These are phyloP conservation scores for Netelia melanura DNA, from an alignment of 2,888 invertebrate genomes.

Conservation along the genomic window DNA sequence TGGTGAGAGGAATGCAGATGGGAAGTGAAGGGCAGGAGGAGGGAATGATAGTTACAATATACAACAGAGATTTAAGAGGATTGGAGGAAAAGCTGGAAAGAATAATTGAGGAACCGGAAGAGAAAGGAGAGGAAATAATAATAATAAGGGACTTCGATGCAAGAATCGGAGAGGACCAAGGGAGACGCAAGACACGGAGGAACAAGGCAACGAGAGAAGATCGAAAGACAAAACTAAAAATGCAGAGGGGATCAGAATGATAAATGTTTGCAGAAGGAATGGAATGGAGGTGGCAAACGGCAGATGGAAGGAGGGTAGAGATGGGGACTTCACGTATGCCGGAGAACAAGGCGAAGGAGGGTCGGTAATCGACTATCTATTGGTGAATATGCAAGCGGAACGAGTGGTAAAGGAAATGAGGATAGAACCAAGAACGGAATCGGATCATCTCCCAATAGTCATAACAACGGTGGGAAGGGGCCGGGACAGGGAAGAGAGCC, in stretches of 20 bases:
- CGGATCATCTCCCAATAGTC: slow-evolving; percentile 4
- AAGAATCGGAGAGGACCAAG: neutral
- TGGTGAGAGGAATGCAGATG: neutral
- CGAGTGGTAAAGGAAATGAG: neutral
- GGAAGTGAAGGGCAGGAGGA: neutral
- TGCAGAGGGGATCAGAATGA: neutral
- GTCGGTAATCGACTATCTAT: neutral
- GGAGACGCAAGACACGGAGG: neutral
- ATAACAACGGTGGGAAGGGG: neutral
- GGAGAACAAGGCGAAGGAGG: slow-evolving; percentile 7
- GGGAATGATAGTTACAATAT: neutral
- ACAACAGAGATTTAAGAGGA: neutral
- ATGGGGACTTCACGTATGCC: neutral
- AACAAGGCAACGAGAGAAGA: neutral
- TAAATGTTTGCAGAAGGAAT: neutral
- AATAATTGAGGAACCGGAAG: neutral
- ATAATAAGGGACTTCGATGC: neutral
- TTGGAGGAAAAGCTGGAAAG: neutral
- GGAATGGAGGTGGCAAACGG: neutral
- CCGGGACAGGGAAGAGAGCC: neutral
- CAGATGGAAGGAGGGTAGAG: neutral
- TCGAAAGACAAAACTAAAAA: neutral
- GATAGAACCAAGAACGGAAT: neutral
- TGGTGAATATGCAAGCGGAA: neutral
- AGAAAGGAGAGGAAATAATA: neutral